phyloP scores from a whole-genome alignment of 2,888 invertebrate genomes.

The Polylopha cassiicola region DNA sequence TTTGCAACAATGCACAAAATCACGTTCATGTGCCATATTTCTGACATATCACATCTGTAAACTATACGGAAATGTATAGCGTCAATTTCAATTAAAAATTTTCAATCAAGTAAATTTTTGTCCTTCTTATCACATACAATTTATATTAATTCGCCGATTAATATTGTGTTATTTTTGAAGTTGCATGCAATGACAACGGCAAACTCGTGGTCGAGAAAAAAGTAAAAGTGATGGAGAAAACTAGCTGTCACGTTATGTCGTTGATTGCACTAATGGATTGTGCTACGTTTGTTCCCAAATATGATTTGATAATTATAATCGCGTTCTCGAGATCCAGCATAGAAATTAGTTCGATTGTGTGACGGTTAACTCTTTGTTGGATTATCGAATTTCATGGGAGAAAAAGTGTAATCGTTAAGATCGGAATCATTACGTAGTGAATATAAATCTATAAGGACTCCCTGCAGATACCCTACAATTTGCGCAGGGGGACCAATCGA shows the following conservation, averaged over 20 bases:
- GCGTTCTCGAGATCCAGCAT: constrained; percentile 12
- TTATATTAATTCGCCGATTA: too few species aligned
- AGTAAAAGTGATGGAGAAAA: constrained; percentile 65
- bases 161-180: too few species aligned
- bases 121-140: too few species aligned
- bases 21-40: constrained; percentile 44
- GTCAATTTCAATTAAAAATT: too few species aligned
- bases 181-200: too few species aligned
- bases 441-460: constrained; percentile 48
- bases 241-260: constrained; percentile 44
- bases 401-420: constrained; percentile 39
- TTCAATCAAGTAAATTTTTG: too few species aligned
- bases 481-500: constrained; percentile 36
- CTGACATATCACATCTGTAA: constrained; percentile 27
- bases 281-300: background rate
- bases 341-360: constrained; percentile 16
- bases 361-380: constrained; percentile 60
- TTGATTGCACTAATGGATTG: constrained; percentile 24
- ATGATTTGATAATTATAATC: too few species aligned
- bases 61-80: constrained; percentile 19
- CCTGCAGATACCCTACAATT: constrained; percentile 51
- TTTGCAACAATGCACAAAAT: constrained; percentile 33
- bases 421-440: constrained; percentile 67
- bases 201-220: constrained; percentile 51
- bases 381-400: constrained; percentile 44